phyloP scores from a whole-genome alignment of 2,888 invertebrate genomes.

The Tenthredo livida region DNA sequence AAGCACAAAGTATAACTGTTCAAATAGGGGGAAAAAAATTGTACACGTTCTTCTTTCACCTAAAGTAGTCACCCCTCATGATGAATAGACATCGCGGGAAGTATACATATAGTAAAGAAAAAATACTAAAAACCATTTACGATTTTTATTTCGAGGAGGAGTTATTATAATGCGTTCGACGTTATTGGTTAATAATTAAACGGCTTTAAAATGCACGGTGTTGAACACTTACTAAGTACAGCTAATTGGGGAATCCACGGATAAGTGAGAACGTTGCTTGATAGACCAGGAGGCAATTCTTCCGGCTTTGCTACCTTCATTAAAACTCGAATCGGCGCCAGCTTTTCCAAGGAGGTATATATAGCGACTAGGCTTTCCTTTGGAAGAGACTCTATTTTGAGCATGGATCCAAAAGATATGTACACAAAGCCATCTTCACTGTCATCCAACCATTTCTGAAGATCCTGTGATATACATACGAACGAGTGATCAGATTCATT shows the following conservation, averaged over 20 bases:
- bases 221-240: conserved; percentile 2
- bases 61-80: no score
- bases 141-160: no score
- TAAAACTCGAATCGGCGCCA: conserved; percentile 65
- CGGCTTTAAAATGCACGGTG: not conserved
- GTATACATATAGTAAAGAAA: no score
- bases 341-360: conserved; percentile 64
- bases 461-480: conserved; percentile 58
- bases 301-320: conserved; percentile 62
- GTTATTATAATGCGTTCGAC: no score
- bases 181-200: not conserved
- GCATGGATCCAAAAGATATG: conserved; percentile 68
- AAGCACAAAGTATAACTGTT: not conserved
- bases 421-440: conserved; percentile 68
- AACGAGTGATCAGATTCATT: not conserved
- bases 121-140: no score
- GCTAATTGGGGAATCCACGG: not conserved
- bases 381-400: conserved; percentile 65
- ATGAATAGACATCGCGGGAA: no score
- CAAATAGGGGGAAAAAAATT: not conserved
- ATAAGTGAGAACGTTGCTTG: conserved; percentile 47
- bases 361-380: conserved; percentile 58
- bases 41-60: no score
- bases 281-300: conserved; percentile 64
- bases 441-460: conserved; percentile 67